Evolutionary conservation across 1,140 invertebrate genomes (phyloP).

Genomic region (Diachasmimorpha longicaudata): DNA sequence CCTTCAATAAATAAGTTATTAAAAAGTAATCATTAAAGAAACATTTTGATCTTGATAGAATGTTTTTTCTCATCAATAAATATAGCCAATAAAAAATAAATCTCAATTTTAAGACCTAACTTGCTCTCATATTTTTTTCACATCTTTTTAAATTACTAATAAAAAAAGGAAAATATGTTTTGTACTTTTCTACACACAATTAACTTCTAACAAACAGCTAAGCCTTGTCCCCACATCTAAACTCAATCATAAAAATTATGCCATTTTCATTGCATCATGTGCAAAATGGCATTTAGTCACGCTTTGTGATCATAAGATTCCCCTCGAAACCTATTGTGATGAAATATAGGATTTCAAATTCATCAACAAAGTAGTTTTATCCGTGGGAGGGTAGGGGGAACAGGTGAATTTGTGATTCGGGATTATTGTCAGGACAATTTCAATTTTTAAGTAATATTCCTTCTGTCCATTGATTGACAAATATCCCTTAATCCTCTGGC

Average conservation of each 20-base stretch:
- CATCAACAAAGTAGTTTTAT: too few relatives aligned
- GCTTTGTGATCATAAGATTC: too few relatives aligned
- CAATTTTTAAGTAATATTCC: too few relatives aligned
- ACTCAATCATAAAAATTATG: slow-evolving; percentile 7
- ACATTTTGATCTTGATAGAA: slow-evolving; percentile 1
- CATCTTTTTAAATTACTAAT: slow-evolving; percentile 41
- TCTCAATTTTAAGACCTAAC: background rate
- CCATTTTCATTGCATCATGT: background rate
- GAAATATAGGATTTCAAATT: too few relatives aligned
- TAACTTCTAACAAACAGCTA: slow-evolving; percentile 1
- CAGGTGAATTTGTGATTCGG: too few relatives aligned
- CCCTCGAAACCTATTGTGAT: too few relatives aligned
- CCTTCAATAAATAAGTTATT: slow-evolving; percentile 6
- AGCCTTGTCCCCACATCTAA: background rate
- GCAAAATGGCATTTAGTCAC: too few relatives aligned
- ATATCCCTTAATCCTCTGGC: too few relatives aligned
- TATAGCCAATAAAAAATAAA: slow-evolving; percentile 5
- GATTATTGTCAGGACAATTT: too few relatives aligned
- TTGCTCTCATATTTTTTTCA: slow-evolving; percentile 8
- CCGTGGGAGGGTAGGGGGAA: too few relatives aligned
- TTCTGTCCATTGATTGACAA: too few relatives aligned
- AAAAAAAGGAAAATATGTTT: slow-evolving; percentile 20
- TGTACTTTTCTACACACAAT: slow-evolving; percentile 26
- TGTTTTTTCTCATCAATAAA: background rate
- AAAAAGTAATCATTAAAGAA: background rate